Evolutionary conservation across 2,113 vertebrate species (phyloP).

Genomic region (Apeltes quadracus): DNA sequence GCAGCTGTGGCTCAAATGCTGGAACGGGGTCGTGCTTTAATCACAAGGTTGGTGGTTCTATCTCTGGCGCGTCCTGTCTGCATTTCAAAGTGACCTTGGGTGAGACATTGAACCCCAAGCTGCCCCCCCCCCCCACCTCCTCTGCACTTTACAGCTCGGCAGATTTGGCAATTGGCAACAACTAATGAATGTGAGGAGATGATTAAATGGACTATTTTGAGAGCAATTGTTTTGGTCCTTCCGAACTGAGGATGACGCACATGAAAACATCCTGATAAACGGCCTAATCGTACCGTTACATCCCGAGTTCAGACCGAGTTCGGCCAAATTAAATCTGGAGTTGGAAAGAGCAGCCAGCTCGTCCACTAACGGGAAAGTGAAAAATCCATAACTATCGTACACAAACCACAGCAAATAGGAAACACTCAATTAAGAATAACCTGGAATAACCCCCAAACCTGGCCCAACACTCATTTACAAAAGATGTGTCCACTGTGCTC

Average conservation of each 20-base stretch:
- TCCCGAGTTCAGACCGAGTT: not conserved
- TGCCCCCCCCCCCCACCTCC: not conserved
- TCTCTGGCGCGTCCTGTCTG: not conserved
- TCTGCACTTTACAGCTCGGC: not conserved
- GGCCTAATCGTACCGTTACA: not conserved
- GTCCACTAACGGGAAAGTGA: not conserved
- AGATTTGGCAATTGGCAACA: not conserved
- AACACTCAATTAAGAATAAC: not conserved
- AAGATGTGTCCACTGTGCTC: not conserved
- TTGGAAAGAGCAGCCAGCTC: not conserved
- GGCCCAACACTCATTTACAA: not conserved
- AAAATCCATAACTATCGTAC: not conserved
- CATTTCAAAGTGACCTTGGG: not conserved
- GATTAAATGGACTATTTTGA: not conserved
- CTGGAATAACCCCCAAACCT: not conserved
- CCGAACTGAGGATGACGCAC: not conserved
- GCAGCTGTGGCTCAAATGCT: not conserved
- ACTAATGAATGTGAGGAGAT: not conserved
- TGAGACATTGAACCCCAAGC: not conserved
- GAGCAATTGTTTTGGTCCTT: not conserved
- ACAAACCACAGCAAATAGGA: not conserved
- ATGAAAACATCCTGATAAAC: too few species aligned
- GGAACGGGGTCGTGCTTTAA: not conserved
- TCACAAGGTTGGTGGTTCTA: not conserved
- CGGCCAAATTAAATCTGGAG: not conserved